phyloP scores from a whole-genome alignment of 2,797 vertebrate species.

The Myiothlypis chrysogaster region DNA sequence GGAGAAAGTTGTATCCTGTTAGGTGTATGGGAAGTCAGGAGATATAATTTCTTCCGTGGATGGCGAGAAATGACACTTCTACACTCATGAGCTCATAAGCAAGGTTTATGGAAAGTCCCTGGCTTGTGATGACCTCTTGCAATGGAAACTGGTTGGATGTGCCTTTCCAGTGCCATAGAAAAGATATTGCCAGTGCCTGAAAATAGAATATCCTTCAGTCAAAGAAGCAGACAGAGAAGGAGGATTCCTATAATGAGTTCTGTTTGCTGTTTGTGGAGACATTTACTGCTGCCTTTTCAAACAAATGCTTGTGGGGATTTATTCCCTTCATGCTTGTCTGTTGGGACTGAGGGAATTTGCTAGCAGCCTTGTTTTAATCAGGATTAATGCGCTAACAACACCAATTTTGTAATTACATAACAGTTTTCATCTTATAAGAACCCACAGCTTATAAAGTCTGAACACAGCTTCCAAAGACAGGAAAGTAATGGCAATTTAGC shows the following conservation, averaged over 20 bases:
- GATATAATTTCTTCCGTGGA: not conserved
- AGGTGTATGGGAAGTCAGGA: not conserved
- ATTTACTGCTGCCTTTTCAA: not conserved
- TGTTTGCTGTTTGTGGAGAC: slow-evolving; percentile 1
- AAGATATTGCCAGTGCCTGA: not conserved
- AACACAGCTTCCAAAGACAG: not conserved
- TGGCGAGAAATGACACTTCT: not conserved
- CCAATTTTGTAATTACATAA: slow-evolving; percentile 5
- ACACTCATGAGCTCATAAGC: not conserved
- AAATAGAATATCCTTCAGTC: not conserved
- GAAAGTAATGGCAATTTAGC: not conserved
- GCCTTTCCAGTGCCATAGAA: not conserved
- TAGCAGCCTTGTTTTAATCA: slow-evolving; percentile 42
- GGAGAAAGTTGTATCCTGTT: not conserved
- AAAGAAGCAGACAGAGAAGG: not conserved
- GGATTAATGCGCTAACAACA: slow-evolving; percentile 20
- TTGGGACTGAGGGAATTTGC: slow-evolving; percentile 21
- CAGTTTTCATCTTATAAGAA: slow-evolving; percentile 27
- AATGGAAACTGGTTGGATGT: not conserved
- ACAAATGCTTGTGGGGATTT: not conserved
- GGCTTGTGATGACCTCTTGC: not conserved
- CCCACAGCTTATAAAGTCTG: not conserved
- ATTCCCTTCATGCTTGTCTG: slow-evolving; percentile 15
- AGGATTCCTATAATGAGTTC: not conserved
- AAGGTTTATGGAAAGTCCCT: not conserved